phyloP scores from a whole-genome alignment of 2,888 invertebrate genomes.

The Drosophila neutralis region DNA sequence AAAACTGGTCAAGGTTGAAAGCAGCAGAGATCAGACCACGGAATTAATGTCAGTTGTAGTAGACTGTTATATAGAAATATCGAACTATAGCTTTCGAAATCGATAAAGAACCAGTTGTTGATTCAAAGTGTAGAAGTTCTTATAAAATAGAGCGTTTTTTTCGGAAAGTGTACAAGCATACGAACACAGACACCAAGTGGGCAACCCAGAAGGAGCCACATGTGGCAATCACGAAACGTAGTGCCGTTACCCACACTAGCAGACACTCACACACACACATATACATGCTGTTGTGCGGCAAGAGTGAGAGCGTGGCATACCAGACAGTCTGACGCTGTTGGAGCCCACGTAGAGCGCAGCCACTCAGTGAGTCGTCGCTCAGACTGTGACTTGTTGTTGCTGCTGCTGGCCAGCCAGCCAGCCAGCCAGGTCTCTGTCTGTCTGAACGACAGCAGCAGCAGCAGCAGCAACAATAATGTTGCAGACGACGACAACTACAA shows the following conservation, averaged over 20 bases:
- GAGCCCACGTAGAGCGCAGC: slow-evolving; percentile 81
- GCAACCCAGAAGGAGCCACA: slow-evolving; percentile 68
- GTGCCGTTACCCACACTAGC: slow-evolving; percentile 63
- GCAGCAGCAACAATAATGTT: background rate
- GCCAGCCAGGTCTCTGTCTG: slow-evolving; percentile 52
- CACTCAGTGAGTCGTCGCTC: slow-evolving; percentile 59
- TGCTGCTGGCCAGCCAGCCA: slow-evolving; percentile 54
- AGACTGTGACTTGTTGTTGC: slow-evolving; percentile 50
- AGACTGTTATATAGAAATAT: too few relatives aligned
- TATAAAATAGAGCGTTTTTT: background rate
- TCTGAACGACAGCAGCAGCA: slow-evolving; percentile 61
- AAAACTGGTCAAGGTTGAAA: background rate
- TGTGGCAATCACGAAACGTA: slow-evolving; percentile 73
- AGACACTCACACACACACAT: slow-evolving; percentile 27
- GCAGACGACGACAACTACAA: slow-evolving; percentile 37
- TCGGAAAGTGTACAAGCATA: background rate
- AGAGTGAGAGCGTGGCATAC: slow-evolving; percentile 77
- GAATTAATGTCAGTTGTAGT: background rate
- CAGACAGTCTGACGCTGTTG: slow-evolving; percentile 85
- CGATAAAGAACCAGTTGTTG: background rate
- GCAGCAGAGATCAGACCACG: background rate
- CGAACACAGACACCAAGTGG: slow-evolving; percentile 36
- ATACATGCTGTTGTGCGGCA: slow-evolving; percentile 16
- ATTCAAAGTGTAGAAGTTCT: background rate
- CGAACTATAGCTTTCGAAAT: too few relatives aligned